phyloP scores from a whole-genome alignment of 2,113 vertebrate species.

The Petaurus breviceps region DNA sequence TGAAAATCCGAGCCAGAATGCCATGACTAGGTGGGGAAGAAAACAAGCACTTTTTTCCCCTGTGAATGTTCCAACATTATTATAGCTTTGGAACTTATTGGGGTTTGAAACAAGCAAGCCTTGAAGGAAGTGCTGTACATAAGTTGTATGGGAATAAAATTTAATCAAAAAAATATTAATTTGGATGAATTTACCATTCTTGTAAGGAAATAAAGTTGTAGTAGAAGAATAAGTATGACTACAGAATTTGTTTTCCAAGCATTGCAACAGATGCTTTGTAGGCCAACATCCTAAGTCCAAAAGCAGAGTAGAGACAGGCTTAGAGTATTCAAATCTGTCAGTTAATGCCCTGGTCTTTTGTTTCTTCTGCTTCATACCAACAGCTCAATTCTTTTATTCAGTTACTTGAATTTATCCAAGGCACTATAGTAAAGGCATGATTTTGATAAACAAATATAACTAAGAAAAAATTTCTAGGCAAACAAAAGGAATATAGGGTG shows the following conservation, averaged over 20 bases:
- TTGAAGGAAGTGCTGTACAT: conserved; percentile 55
- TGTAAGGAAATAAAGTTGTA: conserved; percentile 59
- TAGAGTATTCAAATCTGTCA: conserved; percentile 16
- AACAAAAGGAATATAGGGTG: conserved; percentile 22
- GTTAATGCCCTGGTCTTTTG: not conserved
- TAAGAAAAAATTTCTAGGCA: conserved; percentile 33
- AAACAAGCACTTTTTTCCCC: conserved; percentile 57
- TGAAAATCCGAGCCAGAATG: conserved; percentile 63
- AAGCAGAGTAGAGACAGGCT: not conserved
- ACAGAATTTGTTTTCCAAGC: conserved; percentile 30
- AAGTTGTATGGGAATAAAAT: conserved; percentile 57
- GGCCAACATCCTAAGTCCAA: conserved; percentile 4
- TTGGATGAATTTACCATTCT: conserved; percentile 57
- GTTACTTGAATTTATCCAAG: conserved; percentile 46
- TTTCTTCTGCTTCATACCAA: not conserved
- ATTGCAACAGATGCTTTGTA: conserved; percentile 36
- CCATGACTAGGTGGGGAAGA: conserved; percentile 35
- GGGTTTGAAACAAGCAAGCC: conserved; percentile 31
- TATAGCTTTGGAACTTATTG: conserved; percentile 32
- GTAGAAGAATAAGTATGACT: not conserved
- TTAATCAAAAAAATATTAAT: conserved; percentile 48
- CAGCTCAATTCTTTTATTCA: not conserved
- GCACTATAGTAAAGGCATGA: conserved; percentile 29
- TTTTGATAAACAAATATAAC: conserved; percentile 30
- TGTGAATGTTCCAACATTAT: conserved; percentile 60